phyloP scores from a whole-genome alignment of 2,113 vertebrate species.

The Oreochromis aureus region DNA sequence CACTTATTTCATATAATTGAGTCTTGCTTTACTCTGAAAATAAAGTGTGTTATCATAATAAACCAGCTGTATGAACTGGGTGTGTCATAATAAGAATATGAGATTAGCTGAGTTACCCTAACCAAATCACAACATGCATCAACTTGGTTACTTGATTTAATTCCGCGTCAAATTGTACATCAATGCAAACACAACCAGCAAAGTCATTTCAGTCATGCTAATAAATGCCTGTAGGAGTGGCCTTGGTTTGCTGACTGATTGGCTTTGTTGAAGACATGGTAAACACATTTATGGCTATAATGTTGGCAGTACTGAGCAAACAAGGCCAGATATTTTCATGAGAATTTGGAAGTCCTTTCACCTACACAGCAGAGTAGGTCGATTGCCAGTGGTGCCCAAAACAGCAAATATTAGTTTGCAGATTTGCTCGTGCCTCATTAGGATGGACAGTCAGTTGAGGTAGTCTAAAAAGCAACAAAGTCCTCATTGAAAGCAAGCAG shows the following conservation, averaged over 20 bases:
- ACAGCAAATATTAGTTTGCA: background rate
- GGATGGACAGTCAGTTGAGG: background rate
- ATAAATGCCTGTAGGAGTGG: background rate
- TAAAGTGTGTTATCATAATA: background rate
- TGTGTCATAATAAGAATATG: conserved; percentile 1
- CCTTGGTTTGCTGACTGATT: background rate
- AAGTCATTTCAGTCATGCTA: background rate
- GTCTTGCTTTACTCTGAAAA: background rate
- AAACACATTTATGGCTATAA: background rate
- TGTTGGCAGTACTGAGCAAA: background rate
- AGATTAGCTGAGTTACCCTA: background rate
- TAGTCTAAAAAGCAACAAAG: background rate
- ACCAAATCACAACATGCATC: background rate
- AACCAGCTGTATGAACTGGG: background rate
- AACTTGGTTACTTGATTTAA: background rate
- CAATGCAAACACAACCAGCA: background rate
- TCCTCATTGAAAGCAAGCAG: background rate
- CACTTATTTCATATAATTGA: background rate
- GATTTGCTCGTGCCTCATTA: background rate
- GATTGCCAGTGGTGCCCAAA: background rate
- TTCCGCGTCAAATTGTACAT: background rate
- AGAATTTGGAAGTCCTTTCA: background rate
- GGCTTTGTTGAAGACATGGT: background rate
- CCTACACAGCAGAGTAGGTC: background rate
- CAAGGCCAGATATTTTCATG: background rate